A percentile compares a stretch with the other conserved stretches of the same genome.
These are phyloP conservation scores for Bambusicola thoracicus DNA, from an alignment of 2,113 vertebrate species.

Conservation along the genomic window DNA sequence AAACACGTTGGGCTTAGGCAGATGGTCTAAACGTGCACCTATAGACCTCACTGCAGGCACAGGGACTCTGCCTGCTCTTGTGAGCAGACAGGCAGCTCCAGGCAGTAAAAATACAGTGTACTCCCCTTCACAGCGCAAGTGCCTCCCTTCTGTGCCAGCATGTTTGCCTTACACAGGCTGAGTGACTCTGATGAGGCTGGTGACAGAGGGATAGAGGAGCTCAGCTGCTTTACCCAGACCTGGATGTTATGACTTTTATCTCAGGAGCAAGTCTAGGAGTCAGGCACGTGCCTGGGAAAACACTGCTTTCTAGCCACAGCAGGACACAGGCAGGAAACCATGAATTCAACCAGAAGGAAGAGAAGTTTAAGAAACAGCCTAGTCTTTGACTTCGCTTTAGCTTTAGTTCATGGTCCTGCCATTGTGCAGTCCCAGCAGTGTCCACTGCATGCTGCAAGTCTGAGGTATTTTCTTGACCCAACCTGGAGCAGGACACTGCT, in stretches of 20 bases:
- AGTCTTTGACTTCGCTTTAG: not conserved
- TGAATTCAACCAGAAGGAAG: not conserved
- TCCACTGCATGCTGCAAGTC: not conserved
- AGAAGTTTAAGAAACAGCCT: not conserved
- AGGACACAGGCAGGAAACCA: not conserved
- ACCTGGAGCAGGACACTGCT: not conserved
- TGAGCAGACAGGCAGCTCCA: not conserved
- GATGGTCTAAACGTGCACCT: not conserved
- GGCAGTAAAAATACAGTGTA: not conserved
- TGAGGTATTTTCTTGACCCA: not conserved
- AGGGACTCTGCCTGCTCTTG: not conserved
- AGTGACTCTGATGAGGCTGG: not conserved
- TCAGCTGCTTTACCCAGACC: not conserved
- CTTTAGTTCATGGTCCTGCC: not conserved
- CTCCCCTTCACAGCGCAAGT: rapidly evolving
- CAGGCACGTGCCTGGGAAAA: not conserved
- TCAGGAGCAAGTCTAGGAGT: not conserved
- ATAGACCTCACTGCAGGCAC: rapidly evolving
- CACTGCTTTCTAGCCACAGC: not conserved
- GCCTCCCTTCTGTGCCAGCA: not conserved
- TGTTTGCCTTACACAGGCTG: not conserved
- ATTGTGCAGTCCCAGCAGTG: not conserved
- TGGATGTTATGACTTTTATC: not conserved
- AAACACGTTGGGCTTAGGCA: not conserved
- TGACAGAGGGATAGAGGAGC: not conserved